Conservation (phyloP, 2,888 invertebrate species). For the Apodemia hepburni region DNA sequence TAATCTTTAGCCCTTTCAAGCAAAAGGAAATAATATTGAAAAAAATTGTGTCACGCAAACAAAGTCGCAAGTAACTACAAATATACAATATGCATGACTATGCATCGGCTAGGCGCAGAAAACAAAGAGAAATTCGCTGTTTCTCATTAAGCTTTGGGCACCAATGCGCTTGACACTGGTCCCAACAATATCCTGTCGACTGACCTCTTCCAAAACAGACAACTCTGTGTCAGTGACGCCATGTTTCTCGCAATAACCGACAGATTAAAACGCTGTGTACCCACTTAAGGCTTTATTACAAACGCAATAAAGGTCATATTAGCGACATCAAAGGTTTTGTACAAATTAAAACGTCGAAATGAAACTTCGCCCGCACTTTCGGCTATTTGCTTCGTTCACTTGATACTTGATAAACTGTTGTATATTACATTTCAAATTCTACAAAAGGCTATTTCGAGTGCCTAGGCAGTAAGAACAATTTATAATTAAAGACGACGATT, state of each 20-base stretch:
- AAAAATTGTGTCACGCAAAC: too few relatives aligned
- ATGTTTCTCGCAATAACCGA: constrained; percentile 34
- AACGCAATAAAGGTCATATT: constrained; percentile 71
- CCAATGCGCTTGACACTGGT: constrained; percentile 61
- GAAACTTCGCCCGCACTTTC: constrained; percentile 57
- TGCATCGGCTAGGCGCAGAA: neutral
- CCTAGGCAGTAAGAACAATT: neutral
- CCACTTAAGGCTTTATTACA: constrained; percentile 64
- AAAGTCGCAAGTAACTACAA: too few relatives aligned
- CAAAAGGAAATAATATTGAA: too few relatives aligned
- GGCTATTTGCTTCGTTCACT: constrained; percentile 46
- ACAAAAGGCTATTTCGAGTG: constrained; percentile 3
- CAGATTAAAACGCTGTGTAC: constrained; percentile 38
- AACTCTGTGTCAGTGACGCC: constrained; percentile 39
- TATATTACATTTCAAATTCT: constrained; percentile 18
- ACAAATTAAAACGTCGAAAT: constrained; percentile 64
- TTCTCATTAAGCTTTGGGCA: constrained; percentile 58
- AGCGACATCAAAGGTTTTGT: constrained; percentile 57
- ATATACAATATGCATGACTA: neutral
- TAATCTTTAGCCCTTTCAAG: too few relatives aligned
- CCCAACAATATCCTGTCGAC: constrained; percentile 70
- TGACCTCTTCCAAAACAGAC: constrained; percentile 51
- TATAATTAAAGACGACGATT: neutral
- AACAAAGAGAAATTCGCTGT: constrained; percentile 46
- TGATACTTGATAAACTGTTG: constrained; percentile 48